Evolutionary conservation across 2,113 vertebrate species (phyloP).

Genomic region (Gallinago paraguaiae): DNA sequence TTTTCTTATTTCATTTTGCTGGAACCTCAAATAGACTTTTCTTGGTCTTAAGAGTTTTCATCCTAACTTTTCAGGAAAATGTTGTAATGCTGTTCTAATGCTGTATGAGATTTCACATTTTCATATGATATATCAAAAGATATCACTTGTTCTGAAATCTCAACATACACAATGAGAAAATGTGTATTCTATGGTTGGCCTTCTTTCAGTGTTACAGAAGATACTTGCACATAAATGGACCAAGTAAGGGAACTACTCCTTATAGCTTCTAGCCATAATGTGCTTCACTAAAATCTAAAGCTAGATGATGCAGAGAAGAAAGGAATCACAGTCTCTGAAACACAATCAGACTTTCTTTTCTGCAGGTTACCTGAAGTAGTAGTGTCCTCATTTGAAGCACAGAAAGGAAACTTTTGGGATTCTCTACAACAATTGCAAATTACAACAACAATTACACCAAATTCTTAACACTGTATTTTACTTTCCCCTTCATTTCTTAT

Average conservation of each 20-base stretch:
- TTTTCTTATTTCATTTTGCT: neutral
- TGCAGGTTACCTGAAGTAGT: neutral
- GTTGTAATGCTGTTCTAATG: neutral
- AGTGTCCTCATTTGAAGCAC: neutral
- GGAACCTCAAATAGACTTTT: neutral
- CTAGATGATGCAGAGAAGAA: neutral
- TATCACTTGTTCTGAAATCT: neutral
- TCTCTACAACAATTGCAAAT: neutral
- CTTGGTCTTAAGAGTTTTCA: neutral
- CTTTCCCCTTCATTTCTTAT: neutral
- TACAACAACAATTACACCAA: no score
- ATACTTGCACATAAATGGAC: neutral
- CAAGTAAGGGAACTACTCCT: neutral
- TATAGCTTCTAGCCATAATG: neutral
- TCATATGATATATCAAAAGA: neutral
- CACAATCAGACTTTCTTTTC: neutral
- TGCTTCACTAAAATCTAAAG: neutral
- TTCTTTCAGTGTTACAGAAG: neutral
- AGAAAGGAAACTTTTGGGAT: neutral
- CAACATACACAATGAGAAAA: neutral
- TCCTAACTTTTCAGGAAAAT: neutral
- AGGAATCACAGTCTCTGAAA: neutral
- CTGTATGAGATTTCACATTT: neutral
- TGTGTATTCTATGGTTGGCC: neutral
- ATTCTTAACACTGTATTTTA: neutral